Base-by-base conservation (phyloP, 2,888 invertebrate genomes). In the Laspeyria flexula region DNA sequence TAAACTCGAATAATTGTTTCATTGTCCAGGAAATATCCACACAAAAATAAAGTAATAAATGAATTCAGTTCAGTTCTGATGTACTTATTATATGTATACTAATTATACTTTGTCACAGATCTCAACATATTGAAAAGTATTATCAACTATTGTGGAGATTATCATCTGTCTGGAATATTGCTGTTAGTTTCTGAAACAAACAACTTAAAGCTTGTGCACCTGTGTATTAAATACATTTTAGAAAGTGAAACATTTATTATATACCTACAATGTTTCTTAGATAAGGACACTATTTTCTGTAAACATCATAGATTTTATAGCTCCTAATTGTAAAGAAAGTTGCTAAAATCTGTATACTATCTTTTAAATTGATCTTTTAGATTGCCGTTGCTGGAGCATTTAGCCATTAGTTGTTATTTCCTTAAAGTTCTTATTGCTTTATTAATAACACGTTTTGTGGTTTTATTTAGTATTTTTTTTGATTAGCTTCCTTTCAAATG, bases 251-350 rank as follows among this genome's bases (percentile, higher is more conserved):
- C 21, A 30, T 30, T 18, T 12, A 35, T n/a, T n/a, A n/a, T n/a
- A n/a, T n/a, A n/a, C n/a, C 7, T 29, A 18, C 12, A 13, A 10
- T 31, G 30, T 33, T 30, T 34, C 11, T n/a, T 10, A 21, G 18
- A 34, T 40, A 40, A 45, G 38, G 45, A 42, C 33, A 15, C 13
- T 47, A 27, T 35, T 52, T 55, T 53, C n/a, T 33, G 30, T 35
- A 55, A 49, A 48, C 38, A 30, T 40, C 48, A 38, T 45, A 43
- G 21, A 42, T 49, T 52, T 49, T 50, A 42, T 45, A 39, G 42
- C 35, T 45, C 23, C 34, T 53, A 40, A 45, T 66, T 44, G 25
- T 49, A 35, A 58, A 51, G 58, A 68, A 68, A 68, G 53, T 58
- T 55, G 41, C 37, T 58, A 41, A 38, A 12, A 46, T 25, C 25